Evolutionary conservation across 1,140 invertebrate species (phyloP), one percentile per base, ranked within the genome.

Genomic region (Halictus rubicundus): DNA sequence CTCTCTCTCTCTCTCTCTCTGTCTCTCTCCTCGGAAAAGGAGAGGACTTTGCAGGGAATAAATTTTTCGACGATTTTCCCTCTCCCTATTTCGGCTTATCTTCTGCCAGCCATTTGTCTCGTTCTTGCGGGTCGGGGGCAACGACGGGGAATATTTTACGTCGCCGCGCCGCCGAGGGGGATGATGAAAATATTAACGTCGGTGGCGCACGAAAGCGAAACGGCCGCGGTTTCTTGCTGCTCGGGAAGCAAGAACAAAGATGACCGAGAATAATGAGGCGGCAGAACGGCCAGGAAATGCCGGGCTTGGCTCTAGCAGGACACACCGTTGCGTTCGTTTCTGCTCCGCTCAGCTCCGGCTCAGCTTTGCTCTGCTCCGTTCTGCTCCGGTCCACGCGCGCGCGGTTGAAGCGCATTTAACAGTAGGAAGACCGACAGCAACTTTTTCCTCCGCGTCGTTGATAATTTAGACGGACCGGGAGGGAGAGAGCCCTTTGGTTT

Each of bases 111-210:
- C 23, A 25, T 60, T 52, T 21, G 49, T 52, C 49, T 46, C 42
- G 42, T 46, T 46, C 42, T 46, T 46, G 42, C 42, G 10, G 10
- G 42, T 10, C 39, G 14, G 42, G 42, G 42, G 42, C 42, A 46
- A 46, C 42, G 42, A 19, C 32, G 61, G 52, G 57, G 78, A 68
- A 79, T 79, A 79, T 73, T 79, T 66, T 79, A 74, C 63, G 27
- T 63, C 71, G 42, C 3, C n/a, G n/a, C 10, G 49, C 39, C 10
- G 39, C 42, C 37, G 46, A 12, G 12, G 63, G 21, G 75, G 42
- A 65, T 74, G 77, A 79, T 79, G 77, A 74, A 79, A 79, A 74
- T 79, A 79, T 79, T 79, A 79, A 70, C 78, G 70, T 68, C 25
- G 10, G 39, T 54, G 54, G 76, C 23, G 76, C 61, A 63, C 39